Evolutionary conservation across 2,113 vertebrate genomes (phyloP), one percentile per base, ranked within the genome.

Genomic region (Propithecus coquereli): DNA sequence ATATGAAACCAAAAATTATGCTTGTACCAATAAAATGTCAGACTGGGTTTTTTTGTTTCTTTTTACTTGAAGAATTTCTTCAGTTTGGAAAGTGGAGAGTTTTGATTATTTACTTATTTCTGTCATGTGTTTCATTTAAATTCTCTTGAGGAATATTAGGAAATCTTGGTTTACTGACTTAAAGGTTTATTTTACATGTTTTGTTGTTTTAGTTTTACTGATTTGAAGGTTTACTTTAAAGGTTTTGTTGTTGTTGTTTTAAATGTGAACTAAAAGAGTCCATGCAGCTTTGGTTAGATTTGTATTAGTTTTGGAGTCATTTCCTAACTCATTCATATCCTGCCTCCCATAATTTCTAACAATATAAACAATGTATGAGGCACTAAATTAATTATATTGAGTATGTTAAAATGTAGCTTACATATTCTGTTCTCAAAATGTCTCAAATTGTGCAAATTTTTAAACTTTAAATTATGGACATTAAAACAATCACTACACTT

Each of bases 91-190:
- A 92, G 30, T 73, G 23, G 86, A 45, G 34, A 87, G 23, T 70
- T 94, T 94, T 80, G 34, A 43, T 59, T 93, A 54, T 74, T 92
- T 92, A 76, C 6, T 90, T n/a, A 74, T 96, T 80, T 94, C 12
- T 93, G 34, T 37, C 40, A n/a, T 63, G 37, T 68, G 9, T 84
- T 94, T 92, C 10, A 87, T 94, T 92, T 92, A 76, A 73, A 66
- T 92, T 84, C 30, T 94, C 54, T 94, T 90, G 32, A 65, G 30
- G 77, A 2, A 61, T 92, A 95, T 50, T 93, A 61, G 34, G 71
- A 95, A 65, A 77, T 45, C 95, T 97, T 97, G 45, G 30, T 52
- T 93, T 94, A 88, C 6, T 45, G 47, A 95, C 10, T 77, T 83
- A 40, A 34, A 66, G n/a, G 17, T 18, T 63, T 20, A 66, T 14